Conservation (phyloP, 2,888 invertebrate species). For the Tillus elongatus region DNA sequence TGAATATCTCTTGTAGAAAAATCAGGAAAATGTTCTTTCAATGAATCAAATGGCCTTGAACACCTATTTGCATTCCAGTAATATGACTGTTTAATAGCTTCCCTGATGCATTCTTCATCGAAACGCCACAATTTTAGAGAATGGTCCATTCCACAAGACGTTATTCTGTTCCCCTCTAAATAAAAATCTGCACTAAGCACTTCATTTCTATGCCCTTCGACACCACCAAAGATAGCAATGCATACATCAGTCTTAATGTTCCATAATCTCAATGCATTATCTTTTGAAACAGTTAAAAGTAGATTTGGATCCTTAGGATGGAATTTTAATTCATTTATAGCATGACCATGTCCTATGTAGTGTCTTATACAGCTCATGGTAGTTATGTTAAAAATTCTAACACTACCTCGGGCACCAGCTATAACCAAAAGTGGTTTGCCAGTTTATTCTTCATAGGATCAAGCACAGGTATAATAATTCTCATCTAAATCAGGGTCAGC, state of each 20-base stretch:
- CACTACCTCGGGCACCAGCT: slow-evolving; percentile 84
- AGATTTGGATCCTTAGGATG: slow-evolving; percentile 86
- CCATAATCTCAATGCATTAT: slow-evolving; percentile 77
- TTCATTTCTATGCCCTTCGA: slow-evolving; percentile 92
- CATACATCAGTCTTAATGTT: slow-evolving; percentile 91
- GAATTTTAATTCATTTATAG: slow-evolving; percentile 86
- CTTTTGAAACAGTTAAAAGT: slow-evolving; percentile 86
- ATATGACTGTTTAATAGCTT: slow-evolving; percentile 78
- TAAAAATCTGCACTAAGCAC: slow-evolving; percentile 86
- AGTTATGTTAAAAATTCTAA: slow-evolving; percentile 77
- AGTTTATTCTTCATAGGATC: slow-evolving; percentile 79
- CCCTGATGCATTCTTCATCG: slow-evolving; percentile 73
- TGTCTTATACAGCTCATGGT: slow-evolving; percentile 78
- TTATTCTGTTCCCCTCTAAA: slow-evolving; percentile 70
- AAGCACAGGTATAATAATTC: slow-evolving; percentile 93
- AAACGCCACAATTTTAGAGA: slow-evolving; percentile 92
- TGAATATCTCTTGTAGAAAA: slow-evolving; percentile 96
- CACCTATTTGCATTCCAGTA: slow-evolving; percentile 68
- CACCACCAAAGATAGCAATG: slow-evolving; percentile 93
- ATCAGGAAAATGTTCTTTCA: slow-evolving; percentile 90
- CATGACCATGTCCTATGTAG: slow-evolving; percentile 84
- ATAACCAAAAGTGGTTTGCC: slow-evolving; percentile 80
- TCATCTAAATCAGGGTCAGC: slow-evolving; percentile 92
- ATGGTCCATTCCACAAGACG: slow-evolving; percentile 99
- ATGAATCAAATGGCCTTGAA: slow-evolving; percentile 75